Evolutionary conservation across 2,113 vertebrate species (phyloP), one percentile per base, ranked within the genome.

Genomic region (Neogale vison): DNA sequence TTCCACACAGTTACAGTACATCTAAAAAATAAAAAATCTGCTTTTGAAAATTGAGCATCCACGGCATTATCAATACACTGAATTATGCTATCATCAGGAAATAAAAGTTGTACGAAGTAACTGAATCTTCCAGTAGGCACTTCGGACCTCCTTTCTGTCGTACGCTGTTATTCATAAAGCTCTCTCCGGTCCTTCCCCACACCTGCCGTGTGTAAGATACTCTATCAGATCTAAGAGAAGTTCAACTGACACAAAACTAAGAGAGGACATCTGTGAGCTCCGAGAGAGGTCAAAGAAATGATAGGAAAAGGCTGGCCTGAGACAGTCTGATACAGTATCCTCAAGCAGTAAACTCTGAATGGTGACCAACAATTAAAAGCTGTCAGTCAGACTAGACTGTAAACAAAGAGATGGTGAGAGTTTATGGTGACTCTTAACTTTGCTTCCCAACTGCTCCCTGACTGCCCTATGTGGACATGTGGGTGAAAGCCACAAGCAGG

Each of bases 361-460:
- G 29, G 29, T 4, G 74, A 65, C 42, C 42, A 18, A 67, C 0
- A 13, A 50, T n/a, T 67, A 50, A 59, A 29, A 50, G 42, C 24
- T 21, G 9, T 31, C n/a, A 13, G 23, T 52, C 59, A 12, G 24
- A 52, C 42, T 0, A 55, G 45, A 2, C 1, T 29, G 47, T 2
- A 55, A 21, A 39, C 2, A 21, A 36, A 80, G n/a, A 63, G 42
- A 39, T 2, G 59, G 61, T 17, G n/a, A 39, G 24, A 17, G n/a
- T 3, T 6, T 2, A 2, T 0, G 45, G 45, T 9, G 47, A 55
- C 5, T 52, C 14, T 24, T 52, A 7, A 23, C 6, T 42, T 13
- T 52, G 74, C 74, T 20, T 50, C 23, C 74, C 7, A 13, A 23
- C 2, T 65, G 34, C 34, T 57, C 31, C 23, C 65, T 61, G 10